Conservation (phyloP, 2,888 invertebrate species). For the Phyto melanocephala region DNA sequence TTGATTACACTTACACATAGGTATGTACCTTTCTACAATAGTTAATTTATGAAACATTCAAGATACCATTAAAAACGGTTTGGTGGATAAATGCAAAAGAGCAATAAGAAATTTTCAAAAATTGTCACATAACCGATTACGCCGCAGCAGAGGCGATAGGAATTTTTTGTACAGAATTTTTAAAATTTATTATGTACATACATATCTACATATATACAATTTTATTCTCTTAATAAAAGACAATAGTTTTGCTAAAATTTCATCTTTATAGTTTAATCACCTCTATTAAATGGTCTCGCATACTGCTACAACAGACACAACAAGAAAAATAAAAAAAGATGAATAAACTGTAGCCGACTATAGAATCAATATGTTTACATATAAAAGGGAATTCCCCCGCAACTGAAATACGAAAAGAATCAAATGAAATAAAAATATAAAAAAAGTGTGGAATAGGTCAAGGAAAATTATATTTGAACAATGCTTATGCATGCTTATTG, state of each 20-base stretch:
- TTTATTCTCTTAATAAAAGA: background rate
- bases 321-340: conserved; percentile 12
- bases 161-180: no score
- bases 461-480: conserved; percentile 17
- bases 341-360: conserved; percentile 36
- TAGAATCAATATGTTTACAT: conserved; percentile 12
- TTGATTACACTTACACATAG: no score
- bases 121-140: no score
- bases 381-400: conserved; percentile 22
- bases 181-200: no score
- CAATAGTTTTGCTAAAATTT: background rate
- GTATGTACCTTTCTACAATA: no score
- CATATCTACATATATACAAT: no score
- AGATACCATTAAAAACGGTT: no score
- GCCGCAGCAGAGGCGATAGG: no score
- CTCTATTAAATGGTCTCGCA: background rate
- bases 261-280: background rate
- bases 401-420: background rate
- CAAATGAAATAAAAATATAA: background rate
- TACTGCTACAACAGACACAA: background rate
- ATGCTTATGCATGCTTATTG: background rate
- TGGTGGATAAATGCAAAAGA: no score
- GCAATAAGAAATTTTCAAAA: no score
- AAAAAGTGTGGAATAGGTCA: conserved; percentile 27
- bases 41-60: no score